These are phyloP conservation scores for Sula dactylatra DNA, from an alignment of 2,113 vertebrate genomes.

Conservation along the genomic window DNA sequence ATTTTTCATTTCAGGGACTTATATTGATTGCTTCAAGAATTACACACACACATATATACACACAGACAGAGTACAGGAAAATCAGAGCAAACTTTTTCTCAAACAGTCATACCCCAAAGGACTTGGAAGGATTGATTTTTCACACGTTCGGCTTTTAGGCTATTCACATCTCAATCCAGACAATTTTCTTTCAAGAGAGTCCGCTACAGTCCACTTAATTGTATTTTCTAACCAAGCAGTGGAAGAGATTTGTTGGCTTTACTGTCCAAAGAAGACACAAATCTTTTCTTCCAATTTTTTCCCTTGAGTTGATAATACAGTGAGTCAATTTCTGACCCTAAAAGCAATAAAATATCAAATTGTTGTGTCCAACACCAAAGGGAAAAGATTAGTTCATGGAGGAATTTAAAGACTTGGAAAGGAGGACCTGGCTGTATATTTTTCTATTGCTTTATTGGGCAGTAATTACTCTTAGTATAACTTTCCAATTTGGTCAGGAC, in stretches of 20 bases:
- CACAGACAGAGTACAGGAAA: background rate
- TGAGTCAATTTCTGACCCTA: slow-evolving; percentile 26
- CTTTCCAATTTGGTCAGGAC: background rate
- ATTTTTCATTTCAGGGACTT: slow-evolving; percentile 61
- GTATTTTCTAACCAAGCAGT: slow-evolving; percentile 69
- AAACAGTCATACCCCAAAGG: slow-evolving; percentile 34
- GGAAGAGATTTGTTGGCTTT: slow-evolving; percentile 70
- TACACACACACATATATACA: background rate
- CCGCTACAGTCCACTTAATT: slow-evolving; percentile 70
- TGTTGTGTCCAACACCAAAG: background rate
- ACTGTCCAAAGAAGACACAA: slow-evolving; percentile 51
- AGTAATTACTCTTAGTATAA: background rate
- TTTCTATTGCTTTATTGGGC: slow-evolving; percentile 2
- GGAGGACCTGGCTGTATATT: background rate
- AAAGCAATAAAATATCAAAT: slow-evolving; percentile 38
- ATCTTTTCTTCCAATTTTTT: slow-evolving; percentile 27
- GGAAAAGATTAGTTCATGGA: background rate
- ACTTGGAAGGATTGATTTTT: slow-evolving; percentile 69
- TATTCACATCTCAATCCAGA: slow-evolving; percentile 72
- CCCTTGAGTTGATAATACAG: slow-evolving; percentile 10
- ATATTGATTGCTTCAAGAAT: slow-evolving; percentile 67
- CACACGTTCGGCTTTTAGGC: slow-evolving; percentile 42
- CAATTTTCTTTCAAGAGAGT: slow-evolving; percentile 67
- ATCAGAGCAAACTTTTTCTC: slow-evolving; percentile 64
- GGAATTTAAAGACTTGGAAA: slow-evolving; percentile 21